Conservation (phyloP, 2,113 vertebrate genomes). For the Athene noctua region DNA sequence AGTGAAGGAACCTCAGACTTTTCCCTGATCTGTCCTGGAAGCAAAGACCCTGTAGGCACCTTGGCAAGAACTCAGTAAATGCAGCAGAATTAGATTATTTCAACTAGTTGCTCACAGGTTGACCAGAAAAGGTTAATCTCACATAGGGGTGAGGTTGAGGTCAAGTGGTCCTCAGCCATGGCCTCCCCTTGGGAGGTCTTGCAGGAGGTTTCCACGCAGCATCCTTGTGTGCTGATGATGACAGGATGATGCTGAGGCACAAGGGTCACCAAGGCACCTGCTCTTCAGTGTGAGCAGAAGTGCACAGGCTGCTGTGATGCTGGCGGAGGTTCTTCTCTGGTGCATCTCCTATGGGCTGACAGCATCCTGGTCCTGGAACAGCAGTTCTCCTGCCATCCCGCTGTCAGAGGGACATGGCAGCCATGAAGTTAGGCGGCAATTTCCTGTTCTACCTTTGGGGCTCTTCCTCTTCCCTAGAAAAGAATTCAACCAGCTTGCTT, state of each 20-base stretch:
- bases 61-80: background rate
- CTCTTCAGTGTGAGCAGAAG: background rate
- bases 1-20: background rate
- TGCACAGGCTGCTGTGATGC: background rate
- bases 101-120: background rate
- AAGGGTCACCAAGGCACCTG: background rate
- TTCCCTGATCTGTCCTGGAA: background rate
- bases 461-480: background rate
- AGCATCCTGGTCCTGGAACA: background rate
- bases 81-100: background rate
- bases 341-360: accelerated
- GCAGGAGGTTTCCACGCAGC: background rate
- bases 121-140: background rate
- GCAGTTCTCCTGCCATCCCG: background rate
- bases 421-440: background rate
- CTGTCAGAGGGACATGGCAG: background rate
- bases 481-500: background rate
- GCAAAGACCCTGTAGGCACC: background rate
- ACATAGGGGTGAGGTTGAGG: background rate
- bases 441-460: background rate
- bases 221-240: background rate
- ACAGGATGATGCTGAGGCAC: background rate
- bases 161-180: background rate
- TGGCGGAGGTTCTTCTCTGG: background rate
- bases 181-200: background rate